Conservation (phyloP, 1,140 invertebrate genomes). For the Liolophura sinensis region DNA sequence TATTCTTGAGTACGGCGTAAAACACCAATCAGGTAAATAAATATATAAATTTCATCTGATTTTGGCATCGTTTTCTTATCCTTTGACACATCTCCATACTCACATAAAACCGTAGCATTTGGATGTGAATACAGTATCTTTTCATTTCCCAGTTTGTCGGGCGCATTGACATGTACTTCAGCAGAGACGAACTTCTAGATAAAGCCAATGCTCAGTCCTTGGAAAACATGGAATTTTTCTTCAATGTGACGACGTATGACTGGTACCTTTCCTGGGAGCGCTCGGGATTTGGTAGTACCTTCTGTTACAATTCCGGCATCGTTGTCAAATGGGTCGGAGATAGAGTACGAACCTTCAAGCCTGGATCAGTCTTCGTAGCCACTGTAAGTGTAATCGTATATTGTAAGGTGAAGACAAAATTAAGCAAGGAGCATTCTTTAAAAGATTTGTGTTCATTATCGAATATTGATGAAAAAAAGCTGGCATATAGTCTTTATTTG, state of each 20-base stretch:
- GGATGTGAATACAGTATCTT: no score
- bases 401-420: no score
- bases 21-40: no score
- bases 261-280: constrained; percentile 84
- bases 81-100: no score
- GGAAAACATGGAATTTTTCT: constrained; percentile 81
- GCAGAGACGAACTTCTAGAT: constrained; percentile 75
- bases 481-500: no score
- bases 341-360: constrained; percentile 90
- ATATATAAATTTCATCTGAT: no score
- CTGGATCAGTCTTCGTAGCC: constrained; percentile 84
- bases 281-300: constrained; percentile 79
- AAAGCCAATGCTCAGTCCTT: constrained; percentile 64
- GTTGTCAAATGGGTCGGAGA: constrained; percentile 84
- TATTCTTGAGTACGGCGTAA: no score
- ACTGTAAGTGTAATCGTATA: constrained; percentile 54
- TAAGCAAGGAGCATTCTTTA: no score
- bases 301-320: constrained; percentile 85
- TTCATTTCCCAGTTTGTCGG: constrained; percentile 76
- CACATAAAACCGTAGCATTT: no score
- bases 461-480: no score
- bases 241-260: constrained; percentile 78
- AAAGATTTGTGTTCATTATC: no score
- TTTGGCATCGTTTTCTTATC: no score
- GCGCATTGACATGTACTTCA: constrained; percentile 81